phyloP scores from a whole-genome alignment of 2,113 vertebrate genomes.

The Corythaixoides concolor region DNA sequence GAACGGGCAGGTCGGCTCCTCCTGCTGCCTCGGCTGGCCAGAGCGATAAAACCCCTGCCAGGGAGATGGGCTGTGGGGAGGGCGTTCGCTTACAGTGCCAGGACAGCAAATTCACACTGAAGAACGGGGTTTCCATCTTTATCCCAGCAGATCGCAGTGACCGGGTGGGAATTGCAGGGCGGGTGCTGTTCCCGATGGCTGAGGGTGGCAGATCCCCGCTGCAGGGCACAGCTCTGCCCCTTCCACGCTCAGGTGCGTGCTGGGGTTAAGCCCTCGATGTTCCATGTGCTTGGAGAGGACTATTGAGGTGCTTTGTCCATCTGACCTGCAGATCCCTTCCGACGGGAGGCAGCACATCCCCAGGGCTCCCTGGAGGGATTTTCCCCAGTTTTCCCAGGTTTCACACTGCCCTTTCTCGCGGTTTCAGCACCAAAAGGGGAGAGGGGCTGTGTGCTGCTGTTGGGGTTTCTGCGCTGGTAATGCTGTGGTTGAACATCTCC shows the following conservation, averaged over 20 bases:
- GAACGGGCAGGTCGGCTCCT: neutral
- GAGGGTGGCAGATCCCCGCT: rapidly evolving
- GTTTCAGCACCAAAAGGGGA: neutral
- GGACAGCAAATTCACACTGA: rapidly evolving
- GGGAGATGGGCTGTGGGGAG: neutral
- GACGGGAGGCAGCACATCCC: rapidly evolving
- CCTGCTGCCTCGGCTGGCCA: neutral
- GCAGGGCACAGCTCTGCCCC: rapidly evolving
- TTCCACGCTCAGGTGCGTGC: rapidly evolving
- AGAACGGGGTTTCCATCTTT: rapidly evolving
- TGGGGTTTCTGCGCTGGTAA: neutral
- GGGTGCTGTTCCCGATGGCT: rapidly evolving
- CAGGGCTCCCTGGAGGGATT: neutral
- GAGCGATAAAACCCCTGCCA: neutral
- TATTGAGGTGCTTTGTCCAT: rapidly evolving
- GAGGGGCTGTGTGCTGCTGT: too few species aligned
- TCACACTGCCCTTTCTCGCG: neutral
- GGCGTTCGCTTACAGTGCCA: rapidly evolving
- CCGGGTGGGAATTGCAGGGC: rapidly evolving
- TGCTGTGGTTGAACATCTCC: neutral
- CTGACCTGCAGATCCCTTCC: rapidly evolving
- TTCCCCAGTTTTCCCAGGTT: rapidly evolving
- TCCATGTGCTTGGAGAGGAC: rapidly evolving
- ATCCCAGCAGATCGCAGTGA: neutral
- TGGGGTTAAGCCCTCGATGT: rapidly evolving